Base-by-base conservation (phyloP, 1,140 invertebrate species). In the Drosophila kohkoa region DNA sequence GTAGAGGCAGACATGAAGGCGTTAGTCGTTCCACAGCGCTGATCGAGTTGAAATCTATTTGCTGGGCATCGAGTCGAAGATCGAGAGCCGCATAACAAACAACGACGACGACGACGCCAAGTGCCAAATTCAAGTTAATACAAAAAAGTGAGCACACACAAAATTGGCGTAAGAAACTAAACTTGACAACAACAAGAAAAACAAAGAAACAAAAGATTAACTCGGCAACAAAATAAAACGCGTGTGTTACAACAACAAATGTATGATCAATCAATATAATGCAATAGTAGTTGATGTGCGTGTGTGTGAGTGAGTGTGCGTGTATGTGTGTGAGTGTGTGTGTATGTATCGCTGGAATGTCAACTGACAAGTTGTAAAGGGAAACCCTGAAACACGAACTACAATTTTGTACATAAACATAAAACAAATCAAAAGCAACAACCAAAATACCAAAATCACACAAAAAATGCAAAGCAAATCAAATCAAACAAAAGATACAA, bases 1-100 rank as follows among this genome's bases (percentile, higher is more conserved):
- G 91, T 91, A 92, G 90, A 92, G 90, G 83, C 90, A 92, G 91
- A 92, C 91, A 92, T 86, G 78, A 77, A 92, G 91, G 91, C 91
- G 91, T 92, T 92, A 92, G 91, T 92, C 90, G 91, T 91, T 91
- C 91, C 75, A 83, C 89, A 91, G 87, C 91, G 82, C 85, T 92
- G 91, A 87, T 91, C 91, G 91, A 92, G 91, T 92, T 86, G 77
- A 90, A 91, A 91, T 81, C 88, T 80, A 91, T 91, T 82, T 79
- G 75, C 78, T 75, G 68, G 65, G 38, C 28, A 62, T 62, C 25
- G 45, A 62, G 35, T 48, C 28, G 28, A 62, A 62, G 70, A 52
- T 65, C 62, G 71, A 71, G 79, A 58, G 28, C 51, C 49, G 43
- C 51, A 73, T 58, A 20, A 48, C 35, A 38, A 38, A 10, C 35